These are phyloP conservation scores for Elgaria multicarinata DNA, from an alignment of 2,113 vertebrate species.

Conservation along the genomic window DNA sequence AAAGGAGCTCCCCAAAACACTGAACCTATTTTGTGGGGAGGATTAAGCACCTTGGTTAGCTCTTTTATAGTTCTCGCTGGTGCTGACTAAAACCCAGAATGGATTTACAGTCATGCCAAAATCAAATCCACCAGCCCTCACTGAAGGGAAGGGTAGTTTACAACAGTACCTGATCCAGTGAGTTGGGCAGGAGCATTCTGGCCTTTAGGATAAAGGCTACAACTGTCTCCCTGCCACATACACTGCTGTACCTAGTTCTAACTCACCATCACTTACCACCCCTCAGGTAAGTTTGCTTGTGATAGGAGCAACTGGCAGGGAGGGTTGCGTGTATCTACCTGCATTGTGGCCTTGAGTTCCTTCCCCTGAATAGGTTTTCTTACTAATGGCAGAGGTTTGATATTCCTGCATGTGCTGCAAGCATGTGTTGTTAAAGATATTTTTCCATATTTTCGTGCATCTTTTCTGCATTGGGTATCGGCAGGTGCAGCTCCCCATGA, in stretches of 20 bases:
- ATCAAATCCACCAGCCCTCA: too few species aligned
- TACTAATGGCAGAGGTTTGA: constrained; percentile 23
- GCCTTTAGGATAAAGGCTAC: not conserved
- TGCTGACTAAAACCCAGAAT: too few species aligned
- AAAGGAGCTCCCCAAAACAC: too few species aligned
- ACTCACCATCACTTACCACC: too few species aligned
- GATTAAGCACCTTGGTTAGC: too few species aligned
- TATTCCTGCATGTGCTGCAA: constrained; percentile 38
- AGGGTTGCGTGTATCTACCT: constrained; percentile 54
- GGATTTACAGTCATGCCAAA: too few species aligned
- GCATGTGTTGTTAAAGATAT: constrained; percentile 74
- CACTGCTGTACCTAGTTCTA: not conserved
- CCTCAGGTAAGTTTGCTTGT: too few species aligned
- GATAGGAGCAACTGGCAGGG: not conserved
- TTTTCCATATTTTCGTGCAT: constrained; percentile 69
- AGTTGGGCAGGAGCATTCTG: not conserved
- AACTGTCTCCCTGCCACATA: not conserved
- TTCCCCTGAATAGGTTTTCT: constrained; percentile 2
- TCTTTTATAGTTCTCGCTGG: too few species aligned
- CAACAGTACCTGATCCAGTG: not conserved
- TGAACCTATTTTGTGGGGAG: too few species aligned
- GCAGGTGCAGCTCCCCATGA: constrained; percentile 72
- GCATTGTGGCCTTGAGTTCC: not conserved
- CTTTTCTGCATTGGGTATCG: constrained; percentile 46
- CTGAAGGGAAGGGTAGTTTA: not conserved